These are phyloP conservation scores for Deroptyus accipitrinus DNA, from an alignment of 2,113 vertebrate species.

Conservation along the genomic window DNA sequence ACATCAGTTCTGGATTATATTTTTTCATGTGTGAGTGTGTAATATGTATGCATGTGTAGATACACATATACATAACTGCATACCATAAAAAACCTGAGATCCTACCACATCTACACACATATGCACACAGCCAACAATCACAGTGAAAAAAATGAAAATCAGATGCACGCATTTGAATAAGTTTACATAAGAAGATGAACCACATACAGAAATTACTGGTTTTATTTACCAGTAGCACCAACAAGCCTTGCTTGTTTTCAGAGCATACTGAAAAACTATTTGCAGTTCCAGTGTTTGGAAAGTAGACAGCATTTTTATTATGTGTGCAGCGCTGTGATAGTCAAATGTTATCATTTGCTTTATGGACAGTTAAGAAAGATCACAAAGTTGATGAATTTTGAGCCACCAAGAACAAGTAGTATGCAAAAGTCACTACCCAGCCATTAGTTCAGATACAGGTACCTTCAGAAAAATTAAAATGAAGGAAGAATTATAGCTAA, in stretches of 20 bases:
- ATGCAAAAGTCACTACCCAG: neutral
- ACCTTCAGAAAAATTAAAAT: neutral
- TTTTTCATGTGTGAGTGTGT: neutral
- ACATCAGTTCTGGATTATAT: neutral
- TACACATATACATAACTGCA: neutral
- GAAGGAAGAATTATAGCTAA: neutral
- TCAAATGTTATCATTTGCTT: neutral
- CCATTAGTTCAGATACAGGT: neutral
- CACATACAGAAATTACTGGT: neutral
- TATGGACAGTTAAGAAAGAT: neutral
- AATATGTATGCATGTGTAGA: rapidly evolving
- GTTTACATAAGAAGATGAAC: neutral
- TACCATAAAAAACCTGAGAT: neutral
- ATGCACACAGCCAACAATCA: neutral
- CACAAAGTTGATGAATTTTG: neutral
- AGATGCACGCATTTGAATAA: neutral
- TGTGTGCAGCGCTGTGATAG: neutral
- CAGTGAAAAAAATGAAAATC: neutral
- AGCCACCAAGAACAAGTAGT: neutral
- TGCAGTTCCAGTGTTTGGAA: neutral
- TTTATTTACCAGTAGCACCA: neutral
- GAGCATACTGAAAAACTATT: neutral
- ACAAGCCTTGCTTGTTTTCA: neutral
- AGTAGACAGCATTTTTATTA: neutral
- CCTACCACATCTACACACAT: neutral